phyloP scores from a whole-genome alignment of 1,140 invertebrate genomes.

The Pseudomyrmex concolor region DNA sequence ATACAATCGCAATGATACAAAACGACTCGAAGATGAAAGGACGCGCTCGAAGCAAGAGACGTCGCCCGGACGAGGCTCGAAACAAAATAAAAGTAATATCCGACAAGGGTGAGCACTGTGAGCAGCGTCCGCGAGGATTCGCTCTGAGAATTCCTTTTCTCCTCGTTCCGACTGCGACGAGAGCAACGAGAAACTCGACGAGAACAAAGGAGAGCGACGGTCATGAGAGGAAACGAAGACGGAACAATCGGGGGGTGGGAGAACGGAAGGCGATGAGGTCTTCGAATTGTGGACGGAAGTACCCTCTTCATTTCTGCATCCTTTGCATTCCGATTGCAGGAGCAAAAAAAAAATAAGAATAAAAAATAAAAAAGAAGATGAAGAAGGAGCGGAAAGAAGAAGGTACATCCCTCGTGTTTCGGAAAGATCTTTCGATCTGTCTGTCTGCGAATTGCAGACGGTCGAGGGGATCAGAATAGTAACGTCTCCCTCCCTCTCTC shows the following conservation, averaged over 20 bases:
- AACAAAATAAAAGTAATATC: conserved; percentile 65
- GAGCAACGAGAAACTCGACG: conserved; percentile 54
- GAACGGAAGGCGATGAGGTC: conserved; percentile 68
- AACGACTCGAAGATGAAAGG: conserved; percentile 66
- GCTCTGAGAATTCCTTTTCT: conserved; percentile 41
- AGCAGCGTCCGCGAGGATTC: conserved; percentile 48
- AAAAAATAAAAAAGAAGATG: not conserved
- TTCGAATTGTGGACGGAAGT: conserved; percentile 55
- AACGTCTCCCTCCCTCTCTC: not conserved
- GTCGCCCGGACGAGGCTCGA: conserved; percentile 33
- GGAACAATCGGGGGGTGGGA: conserved; percentile 56
- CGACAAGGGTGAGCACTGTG: conserved; percentile 12
- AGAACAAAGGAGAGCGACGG: conserved; percentile 66
- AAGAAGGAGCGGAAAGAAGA: conserved; percentile 1
- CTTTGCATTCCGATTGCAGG: conserved; percentile 56
- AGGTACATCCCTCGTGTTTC: conserved; percentile 40
- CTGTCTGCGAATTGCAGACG: conserved; percentile 28
- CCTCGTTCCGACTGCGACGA: conserved; percentile 16
- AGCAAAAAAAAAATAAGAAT: not conserved
- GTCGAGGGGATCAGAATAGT: conserved; percentile 43
- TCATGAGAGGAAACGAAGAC: conserved; percentile 58
- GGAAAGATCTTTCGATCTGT: conserved; percentile 48
- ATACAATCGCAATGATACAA: conserved; percentile 57
- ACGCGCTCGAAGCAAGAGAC: conserved; percentile 59
- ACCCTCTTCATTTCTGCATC: conserved; percentile 67